A percentile compares a stretch with the other conserved stretches of the same genome.
phyloP scores from a whole-genome alignment of 2,888 invertebrate species.

The Proisotoma minuta region DNA sequence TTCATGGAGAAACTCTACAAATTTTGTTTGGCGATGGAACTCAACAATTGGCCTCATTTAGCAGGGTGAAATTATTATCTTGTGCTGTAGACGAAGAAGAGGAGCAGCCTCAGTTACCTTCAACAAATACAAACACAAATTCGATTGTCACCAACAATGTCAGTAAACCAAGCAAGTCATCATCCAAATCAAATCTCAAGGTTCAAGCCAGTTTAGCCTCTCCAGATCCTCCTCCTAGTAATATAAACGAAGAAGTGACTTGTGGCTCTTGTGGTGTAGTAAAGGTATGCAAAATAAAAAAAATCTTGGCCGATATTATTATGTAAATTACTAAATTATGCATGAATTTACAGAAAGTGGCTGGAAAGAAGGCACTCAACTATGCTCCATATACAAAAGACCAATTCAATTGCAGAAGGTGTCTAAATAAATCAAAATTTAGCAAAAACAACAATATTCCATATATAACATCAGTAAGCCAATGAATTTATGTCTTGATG shows the following conservation, averaged over 20 bases:
- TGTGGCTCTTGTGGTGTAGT: slow-evolving; percentile 37
- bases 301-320: no score
- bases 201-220: background rate
- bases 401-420: slow-evolving; percentile 37
- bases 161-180: background rate
- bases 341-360: slow-evolving; percentile 28
- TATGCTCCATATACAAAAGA: slow-evolving; percentile 28
- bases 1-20: slow-evolving; percentile 36
- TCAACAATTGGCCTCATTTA: slow-evolving; percentile 38
- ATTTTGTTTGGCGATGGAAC: slow-evolving; percentile 44
- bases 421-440: slow-evolving; percentile 35
- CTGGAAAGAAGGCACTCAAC: slow-evolving; percentile 32
- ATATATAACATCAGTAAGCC: no score
- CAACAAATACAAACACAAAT: background rate
- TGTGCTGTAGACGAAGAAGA: slow-evolving; percentile 25
- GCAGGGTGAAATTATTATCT: slow-evolving; percentile 36
- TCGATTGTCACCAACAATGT: background rate
- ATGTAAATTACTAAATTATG: no score
- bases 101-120: background rate
- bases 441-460: slow-evolving; percentile 22
- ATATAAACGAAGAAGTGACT: slow-evolving; percentile 29
- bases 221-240: slow-evolving; percentile 6
- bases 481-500: no score
- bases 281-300: slow-evolving; percentile 30
- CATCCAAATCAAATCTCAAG: background rate